These are phyloP conservation scores for Macaria liturata DNA, from an alignment of 2,888 invertebrate genomes.

Conservation along the genomic window DNA sequence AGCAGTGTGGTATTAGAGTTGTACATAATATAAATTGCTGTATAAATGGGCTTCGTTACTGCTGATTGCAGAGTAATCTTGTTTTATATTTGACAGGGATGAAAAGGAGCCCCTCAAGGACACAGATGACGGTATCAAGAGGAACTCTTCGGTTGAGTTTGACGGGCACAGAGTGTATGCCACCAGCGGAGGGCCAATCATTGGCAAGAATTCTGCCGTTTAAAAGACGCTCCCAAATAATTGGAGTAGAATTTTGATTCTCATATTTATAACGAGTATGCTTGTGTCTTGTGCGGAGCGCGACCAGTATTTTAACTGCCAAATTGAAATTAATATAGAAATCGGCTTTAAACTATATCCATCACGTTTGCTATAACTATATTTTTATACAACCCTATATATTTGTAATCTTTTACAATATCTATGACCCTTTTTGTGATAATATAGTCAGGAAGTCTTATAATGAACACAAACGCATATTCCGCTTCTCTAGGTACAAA, in stretches of 20 bases:
- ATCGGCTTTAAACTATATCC: conserved; percentile 55
- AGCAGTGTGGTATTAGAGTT: conserved; percentile 8
- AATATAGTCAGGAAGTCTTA: conserved; percentile 6
- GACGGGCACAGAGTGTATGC: conserved; percentile 92
- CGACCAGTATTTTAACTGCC: conserved; percentile 77
- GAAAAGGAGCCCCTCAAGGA: conserved; percentile 92
- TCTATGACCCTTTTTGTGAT: conserved; percentile 2
- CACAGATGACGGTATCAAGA: conserved; percentile 86
- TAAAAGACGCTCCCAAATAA: conserved; percentile 54
- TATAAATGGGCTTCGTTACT: conserved; percentile 25
- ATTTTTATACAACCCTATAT: conserved; percentile 40
- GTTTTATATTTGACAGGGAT: conserved; percentile 76
- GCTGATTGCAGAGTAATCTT: conserved; percentile 5
- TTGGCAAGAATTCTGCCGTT: conserved; percentile 96
- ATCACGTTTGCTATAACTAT: conserved; percentile 40
- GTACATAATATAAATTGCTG: conserved; percentile 26
- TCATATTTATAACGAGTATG: conserved; percentile 32
- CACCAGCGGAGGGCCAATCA: conserved; percentile 91
- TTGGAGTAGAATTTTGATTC: conserved; percentile 13
- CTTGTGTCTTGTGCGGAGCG: conserved; percentile 76
- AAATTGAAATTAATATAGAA: conserved; percentile 64
- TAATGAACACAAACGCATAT: conserved; percentile 4
- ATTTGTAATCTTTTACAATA: conserved; percentile 23
- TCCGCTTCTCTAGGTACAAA: conserved; percentile 71
- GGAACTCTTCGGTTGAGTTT: conserved; percentile 91